Percentiles rank a stretch among this genome's conserved stretches.
These are phyloP conservation scores for Ariolimax columbianus DNA, from an alignment of 2,888 invertebrate genomes.

Conservation along the genomic window DNA sequence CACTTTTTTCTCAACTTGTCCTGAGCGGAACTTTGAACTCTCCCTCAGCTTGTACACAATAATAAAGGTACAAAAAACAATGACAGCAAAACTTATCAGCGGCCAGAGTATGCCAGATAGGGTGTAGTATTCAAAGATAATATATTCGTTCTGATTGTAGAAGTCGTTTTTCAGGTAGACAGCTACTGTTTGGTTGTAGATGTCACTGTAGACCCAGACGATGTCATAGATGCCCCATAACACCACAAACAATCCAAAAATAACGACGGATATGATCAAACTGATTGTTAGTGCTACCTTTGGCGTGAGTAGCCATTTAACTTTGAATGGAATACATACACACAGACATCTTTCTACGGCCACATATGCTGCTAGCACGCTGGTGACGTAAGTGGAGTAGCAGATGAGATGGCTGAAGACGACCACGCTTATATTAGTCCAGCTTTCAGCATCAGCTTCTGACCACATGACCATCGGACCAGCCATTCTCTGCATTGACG, in stretches of 20 bases:
- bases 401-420: constrained; percentile 26
- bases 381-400: constrained; percentile 42
- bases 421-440: constrained; percentile 31
- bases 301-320: constrained; percentile 21
- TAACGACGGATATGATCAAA: neutral
- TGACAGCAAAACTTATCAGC: constrained; percentile 19
- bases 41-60: constrained; percentile 33
- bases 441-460: constrained; percentile 39
- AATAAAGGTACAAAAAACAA: constrained; percentile 25
- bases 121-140: constrained; percentile 31
- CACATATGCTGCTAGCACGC: constrained; percentile 44
- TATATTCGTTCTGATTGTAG: constrained; percentile 14
- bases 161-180: constrained; percentile 27
- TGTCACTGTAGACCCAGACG: constrained; percentile 24
- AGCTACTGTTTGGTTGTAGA: constrained; percentile 9
- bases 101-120: constrained; percentile 40
- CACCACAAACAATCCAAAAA: constrained; percentile 37
- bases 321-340: constrained; percentile 40
- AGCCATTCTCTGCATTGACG: constrained; percentile 13
- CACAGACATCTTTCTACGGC: constrained; percentile 44
- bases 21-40: constrained; percentile 25
- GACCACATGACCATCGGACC: constrained; percentile 6
- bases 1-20: neutral
- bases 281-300: neutral
- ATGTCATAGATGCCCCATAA: constrained; percentile 30